Base-by-base conservation (phyloP, 1,140 invertebrate species). In the Cydia fagiglandana region DNA sequence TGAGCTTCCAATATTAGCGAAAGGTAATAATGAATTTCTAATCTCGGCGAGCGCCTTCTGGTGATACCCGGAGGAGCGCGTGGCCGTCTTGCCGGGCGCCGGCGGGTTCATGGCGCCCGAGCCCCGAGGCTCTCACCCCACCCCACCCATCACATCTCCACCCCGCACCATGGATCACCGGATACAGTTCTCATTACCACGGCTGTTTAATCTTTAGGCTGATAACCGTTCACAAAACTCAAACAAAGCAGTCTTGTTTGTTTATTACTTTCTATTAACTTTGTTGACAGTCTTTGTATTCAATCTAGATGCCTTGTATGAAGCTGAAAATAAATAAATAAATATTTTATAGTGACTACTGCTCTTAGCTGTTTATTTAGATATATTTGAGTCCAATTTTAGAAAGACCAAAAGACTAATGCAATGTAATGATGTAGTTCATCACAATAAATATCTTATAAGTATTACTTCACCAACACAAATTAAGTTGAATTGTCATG, bases 1-100 rank as follows among this genome's bases (percentile, higher is more conserved):
- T 2, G 86, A 91, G 73, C 83, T 91, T 80, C 95, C 95, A 81
- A 94, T 96, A 90, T 96, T 97, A 73, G 96, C 96, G 89, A 97
- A 98, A 64, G 97, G 97, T 82, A 96, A 94, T 79, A 98, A 91
- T 66, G 96, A 97, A 86, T 97, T 97, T 75, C 97, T 94, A 85
- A 98, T 98, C 91, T 97, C 96, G 90, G 96, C 96, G 91, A 98
- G 94, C 83, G 97, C 97, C 93, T 97, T 97, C 88, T 97, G 96
- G 92, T 96, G 96, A 92, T 97, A 98, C 94, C 96, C 96, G 93
- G 96, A 96, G 90, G 95, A 95, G 90, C 96, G 95, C 94, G 95
- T 95, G 89, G 94, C 94, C 90, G 95, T 94, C 93, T 96, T 96
- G 89, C 89, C 88, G 90, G 92, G 90, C 88, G 92, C 91, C 90